Conservation (phyloP, 2,113 vertebrate genomes). For the Willisornis vidua region DNA sequence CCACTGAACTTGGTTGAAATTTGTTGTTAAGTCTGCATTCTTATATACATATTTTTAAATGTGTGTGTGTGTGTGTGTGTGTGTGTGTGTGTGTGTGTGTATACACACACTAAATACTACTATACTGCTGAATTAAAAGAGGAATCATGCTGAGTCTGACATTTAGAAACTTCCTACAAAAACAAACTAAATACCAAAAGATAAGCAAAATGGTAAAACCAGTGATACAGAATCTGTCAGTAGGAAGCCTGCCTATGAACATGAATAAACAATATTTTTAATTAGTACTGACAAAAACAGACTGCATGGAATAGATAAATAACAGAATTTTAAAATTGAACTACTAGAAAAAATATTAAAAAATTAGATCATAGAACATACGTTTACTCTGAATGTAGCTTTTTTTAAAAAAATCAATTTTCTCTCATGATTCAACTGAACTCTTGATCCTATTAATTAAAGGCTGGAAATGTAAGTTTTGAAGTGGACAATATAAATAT, state of each 20-base stretch:
- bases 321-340: neutral
- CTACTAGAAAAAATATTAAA: neutral
- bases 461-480: neutral
- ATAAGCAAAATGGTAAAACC: neutral
- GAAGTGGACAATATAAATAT: neutral
- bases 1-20: neutral
- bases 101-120: neutral
- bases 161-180: neutral
- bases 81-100: too few species aligned
- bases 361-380: neutral
- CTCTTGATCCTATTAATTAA: neutral
- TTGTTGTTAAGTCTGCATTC: neutral
- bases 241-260: neutral
- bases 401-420: neutral
- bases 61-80: too few species aligned
- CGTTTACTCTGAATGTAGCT: neutral
- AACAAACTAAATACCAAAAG: neutral
- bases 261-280: neutral
- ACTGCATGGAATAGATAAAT: neutral
- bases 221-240: neutral
- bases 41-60: too few species aligned
- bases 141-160: neutral
- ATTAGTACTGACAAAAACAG: neutral
- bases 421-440: neutral
- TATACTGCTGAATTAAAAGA: neutral